Conservation (phyloP, 1,140 invertebrate species). For the Heliconius congener region DNA sequence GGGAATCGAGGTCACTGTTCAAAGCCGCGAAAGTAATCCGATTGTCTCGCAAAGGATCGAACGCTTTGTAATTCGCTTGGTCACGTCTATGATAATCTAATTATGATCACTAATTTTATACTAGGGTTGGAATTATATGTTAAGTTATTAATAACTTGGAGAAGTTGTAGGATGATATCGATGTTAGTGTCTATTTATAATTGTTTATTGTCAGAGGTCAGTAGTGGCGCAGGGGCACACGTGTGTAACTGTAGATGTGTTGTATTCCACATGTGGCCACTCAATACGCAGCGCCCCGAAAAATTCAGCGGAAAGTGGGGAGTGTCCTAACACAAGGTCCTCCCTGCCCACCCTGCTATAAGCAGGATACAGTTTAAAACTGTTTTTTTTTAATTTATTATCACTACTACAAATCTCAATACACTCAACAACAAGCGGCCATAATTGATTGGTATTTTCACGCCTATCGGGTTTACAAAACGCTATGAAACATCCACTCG, state of each 20-base stretch:
- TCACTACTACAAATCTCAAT: background rate
- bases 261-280: no score
- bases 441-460: constrained; percentile 2
- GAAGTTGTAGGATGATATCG: background rate
- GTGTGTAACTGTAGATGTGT: no score
- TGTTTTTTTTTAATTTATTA: background rate
- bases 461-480: background rate
- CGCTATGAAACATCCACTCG: background rate
- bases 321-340: no score
- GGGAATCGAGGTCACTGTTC: constrained; percentile 60
- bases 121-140: background rate
- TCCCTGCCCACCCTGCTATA: no score
- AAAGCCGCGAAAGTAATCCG: constrained; percentile 68
- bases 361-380: no score
- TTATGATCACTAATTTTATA: constrained; percentile 42
- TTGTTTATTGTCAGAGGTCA: no score
- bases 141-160: background rate
- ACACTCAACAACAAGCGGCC: background rate
- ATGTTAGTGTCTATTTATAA: background rate
- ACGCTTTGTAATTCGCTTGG: constrained; percentile 52
- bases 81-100: constrained; percentile 58
- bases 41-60: constrained; percentile 58
- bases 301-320: no score
- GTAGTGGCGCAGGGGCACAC: no score
- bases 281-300: no score